Evolutionary conservation across 2,888 invertebrate species (phyloP).

Genomic region (Tetropium fuscum): DNA sequence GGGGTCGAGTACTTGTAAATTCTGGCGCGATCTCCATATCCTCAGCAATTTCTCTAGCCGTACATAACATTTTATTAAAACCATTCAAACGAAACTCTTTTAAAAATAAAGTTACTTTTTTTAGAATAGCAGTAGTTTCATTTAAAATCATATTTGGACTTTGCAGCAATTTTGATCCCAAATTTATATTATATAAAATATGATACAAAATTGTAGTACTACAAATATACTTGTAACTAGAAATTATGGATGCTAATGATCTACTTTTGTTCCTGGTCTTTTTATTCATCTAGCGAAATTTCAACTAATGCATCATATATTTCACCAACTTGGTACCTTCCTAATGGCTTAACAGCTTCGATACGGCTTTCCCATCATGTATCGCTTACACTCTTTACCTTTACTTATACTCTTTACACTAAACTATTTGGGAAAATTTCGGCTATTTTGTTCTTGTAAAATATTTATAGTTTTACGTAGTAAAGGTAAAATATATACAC

Average conservation of each 20-base stretch:
- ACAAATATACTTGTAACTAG: too few species aligned
- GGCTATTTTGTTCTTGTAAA: too few species aligned
- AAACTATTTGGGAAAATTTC: too few species aligned
- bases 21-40: not conserved
- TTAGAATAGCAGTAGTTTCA: conserved; percentile 2
- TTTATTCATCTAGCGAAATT: not conserved
- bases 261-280: too few species aligned
- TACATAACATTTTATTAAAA: conserved; percentile 1
- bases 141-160: not conserved
- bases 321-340: not conserved
- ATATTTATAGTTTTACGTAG: too few species aligned
- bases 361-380: not conserved
- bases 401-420: too few species aligned
- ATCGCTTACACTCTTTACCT: too few species aligned
- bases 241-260: too few species aligned
- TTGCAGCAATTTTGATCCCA: not conserved
- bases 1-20: not conserved
- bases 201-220: too few species aligned
- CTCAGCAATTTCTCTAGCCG: not conserved
- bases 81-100: not conserved
- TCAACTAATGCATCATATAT: not conserved
- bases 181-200: not conserved
- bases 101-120: not conserved
- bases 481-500: too few species aligned
- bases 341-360: not conserved